These are phyloP conservation scores for Habrosyne pyritoides DNA, from an alignment of 2,888 invertebrate species.

Conservation along the genomic window DNA sequence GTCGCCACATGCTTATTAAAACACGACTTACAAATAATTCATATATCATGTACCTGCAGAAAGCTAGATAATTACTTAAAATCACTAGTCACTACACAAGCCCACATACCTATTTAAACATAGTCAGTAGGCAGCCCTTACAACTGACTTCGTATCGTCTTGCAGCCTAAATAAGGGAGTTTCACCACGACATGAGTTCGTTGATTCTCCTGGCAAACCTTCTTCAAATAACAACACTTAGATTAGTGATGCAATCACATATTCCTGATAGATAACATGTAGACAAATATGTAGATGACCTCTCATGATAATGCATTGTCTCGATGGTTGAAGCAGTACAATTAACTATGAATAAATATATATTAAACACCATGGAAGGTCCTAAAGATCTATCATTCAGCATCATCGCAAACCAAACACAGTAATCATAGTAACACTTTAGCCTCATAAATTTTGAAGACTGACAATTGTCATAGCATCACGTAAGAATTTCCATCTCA, in stretches of 20 bases:
- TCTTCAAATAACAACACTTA: not conserved
- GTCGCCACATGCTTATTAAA: no score
- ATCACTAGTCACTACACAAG: no score
- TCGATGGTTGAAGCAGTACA: constrained; percentile 19
- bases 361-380: not conserved
- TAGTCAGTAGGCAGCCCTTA: no score
- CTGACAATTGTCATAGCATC: constrained; percentile 41
- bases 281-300: constrained; percentile 16
- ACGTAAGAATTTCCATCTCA: constrained; percentile 24
- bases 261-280: constrained; percentile 13
- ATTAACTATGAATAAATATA: constrained; percentile 32
- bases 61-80: no score
- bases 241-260: not conserved
- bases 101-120: no score
- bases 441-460: constrained; percentile 56
- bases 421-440: constrained; percentile 33
- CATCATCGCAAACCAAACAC: constrained; percentile 33
- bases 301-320: constrained; percentile 30
- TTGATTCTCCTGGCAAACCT: no score
- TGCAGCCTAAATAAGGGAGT: no score
- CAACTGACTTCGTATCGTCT: no score
- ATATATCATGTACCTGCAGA: no score
- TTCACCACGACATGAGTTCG: no score
- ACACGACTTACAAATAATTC: no score
- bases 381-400: constrained; percentile 12